Evolutionary conservation across 2,797 vertebrate species (phyloP).

Genomic region (Coendou prehensilis): DNA sequence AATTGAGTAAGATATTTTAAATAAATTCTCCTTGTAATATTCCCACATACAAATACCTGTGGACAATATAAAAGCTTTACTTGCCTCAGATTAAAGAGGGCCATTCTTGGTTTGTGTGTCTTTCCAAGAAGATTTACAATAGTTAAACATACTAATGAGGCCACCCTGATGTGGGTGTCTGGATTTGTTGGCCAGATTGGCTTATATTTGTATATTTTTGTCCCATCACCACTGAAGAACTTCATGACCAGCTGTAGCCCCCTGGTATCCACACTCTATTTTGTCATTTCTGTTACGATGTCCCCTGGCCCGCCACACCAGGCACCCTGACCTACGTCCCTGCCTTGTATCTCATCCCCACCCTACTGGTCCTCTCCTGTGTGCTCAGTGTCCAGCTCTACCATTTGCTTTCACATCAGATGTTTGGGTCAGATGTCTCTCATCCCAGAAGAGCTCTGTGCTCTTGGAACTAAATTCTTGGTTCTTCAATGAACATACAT

Average conservation of each 20-base stretch:
- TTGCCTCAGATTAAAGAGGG: background rate
- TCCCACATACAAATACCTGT: background rate
- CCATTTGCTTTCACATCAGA: background rate
- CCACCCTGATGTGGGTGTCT: background rate
- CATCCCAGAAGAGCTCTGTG: background rate
- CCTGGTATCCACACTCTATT: background rate
- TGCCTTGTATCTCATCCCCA: background rate
- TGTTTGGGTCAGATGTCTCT: background rate
- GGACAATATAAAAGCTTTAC: background rate
- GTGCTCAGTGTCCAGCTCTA: background rate
- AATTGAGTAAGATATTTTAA: background rate
- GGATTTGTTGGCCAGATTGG: background rate
- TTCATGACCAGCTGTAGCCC: background rate
- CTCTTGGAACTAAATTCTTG: background rate
- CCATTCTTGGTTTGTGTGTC: background rate
- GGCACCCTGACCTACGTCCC: too few relatives aligned
- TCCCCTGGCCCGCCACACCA: background rate
- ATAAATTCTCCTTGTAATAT: background rate
- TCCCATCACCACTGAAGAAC: background rate
- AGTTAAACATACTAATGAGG: background rate
- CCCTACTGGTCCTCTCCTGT: background rate
- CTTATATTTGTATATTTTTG: background rate
- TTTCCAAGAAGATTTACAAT: constrained; percentile 19
- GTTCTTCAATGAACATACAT: background rate
- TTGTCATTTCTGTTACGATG: background rate